Conservation (phyloP, 2,888 invertebrate genomes). For the Eupithecia pulchellata region DNA sequence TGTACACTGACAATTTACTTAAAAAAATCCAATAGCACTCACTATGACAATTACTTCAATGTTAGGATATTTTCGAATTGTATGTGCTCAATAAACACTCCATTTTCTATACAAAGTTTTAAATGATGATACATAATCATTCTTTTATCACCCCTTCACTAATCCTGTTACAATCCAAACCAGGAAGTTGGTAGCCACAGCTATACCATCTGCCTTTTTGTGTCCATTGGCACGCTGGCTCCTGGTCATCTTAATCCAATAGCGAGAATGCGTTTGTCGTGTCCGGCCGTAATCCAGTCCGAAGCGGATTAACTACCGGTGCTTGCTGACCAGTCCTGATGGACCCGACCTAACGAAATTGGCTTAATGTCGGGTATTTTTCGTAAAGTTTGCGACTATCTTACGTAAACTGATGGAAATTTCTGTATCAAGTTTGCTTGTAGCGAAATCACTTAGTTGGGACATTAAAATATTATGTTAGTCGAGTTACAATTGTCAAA, state of each 20-base stretch:
- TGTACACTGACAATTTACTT: neutral
- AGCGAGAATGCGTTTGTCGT: conserved; percentile 69
- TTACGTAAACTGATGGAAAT: neutral
- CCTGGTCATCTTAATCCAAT: conserved; percentile 67
- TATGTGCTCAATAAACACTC: neutral
- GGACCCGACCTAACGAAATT: conserved; percentile 20
- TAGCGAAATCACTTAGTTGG: neutral
- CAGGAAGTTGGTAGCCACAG: conserved; percentile 46
- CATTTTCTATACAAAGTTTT: conserved; percentile 2
- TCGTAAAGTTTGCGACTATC: neutral
- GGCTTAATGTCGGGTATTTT: neutral
- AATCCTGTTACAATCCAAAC: conserved; percentile 40
- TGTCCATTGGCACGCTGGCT: conserved; percentile 45
- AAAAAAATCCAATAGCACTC: neutral
- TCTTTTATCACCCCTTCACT: conserved; percentile 27
- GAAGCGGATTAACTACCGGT: conserved; percentile 68
- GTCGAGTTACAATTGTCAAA: neutral
- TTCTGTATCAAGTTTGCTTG: neutral
- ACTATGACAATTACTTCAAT: neutral
- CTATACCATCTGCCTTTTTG: conserved; percentile 53
- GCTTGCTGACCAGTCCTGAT: conserved; percentile 46
- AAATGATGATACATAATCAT: conserved; percentile 17
- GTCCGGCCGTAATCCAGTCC: conserved; percentile 74
- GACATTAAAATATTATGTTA: neutral
- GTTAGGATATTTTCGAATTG: neutral